Evolutionary conservation across 2,113 vertebrate species (phyloP), one percentile per base, ranked within the genome.

Genomic region (Oceanites oceanicus): DNA sequence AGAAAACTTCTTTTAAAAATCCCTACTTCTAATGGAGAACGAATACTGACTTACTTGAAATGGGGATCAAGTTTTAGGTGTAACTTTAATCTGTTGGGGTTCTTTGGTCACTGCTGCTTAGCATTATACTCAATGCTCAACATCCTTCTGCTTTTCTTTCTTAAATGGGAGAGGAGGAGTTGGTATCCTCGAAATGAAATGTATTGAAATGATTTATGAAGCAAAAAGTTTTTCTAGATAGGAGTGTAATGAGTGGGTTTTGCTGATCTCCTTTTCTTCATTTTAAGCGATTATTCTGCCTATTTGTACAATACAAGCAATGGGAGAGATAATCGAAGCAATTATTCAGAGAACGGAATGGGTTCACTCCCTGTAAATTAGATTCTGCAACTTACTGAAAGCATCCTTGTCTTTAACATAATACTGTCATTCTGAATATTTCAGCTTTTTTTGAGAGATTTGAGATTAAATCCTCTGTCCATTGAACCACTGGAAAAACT

Each of bases 1-100:
- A 10, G 25, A 49, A 77, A 73, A 58, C 5, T 12, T 59, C 15
- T 44, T 79, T 75, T 63, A 29, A 27, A 74, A 90, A 63, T 40
- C 26, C 7, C 15, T 56, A 1, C n/a, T 85, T 94, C 0, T 0
- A 36, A 6, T 66, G n/a, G 91, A 73, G 59, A 49, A 29, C 11
- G 76, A 75, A 38, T 81, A 34, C 44, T 55, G 36, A 32, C 16
- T 63, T 80, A 32, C 6, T 68, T 80, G 34, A 58, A 74, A 81
- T 13, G 34, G 6, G 1, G 32, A 21, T n/a, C n/a, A 59, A 29
- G 15, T 77, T 92, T 85, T 47, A 71, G 16, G 23, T 66, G 21
- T 74, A 22, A 30, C 36, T 87, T 66, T 87, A 8, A 49, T 56
- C 42, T 81, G 1, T 21, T 49, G 26, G 5, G 1, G 0, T 20